Evolutionary conservation across 2,797 vertebrate genomes (phyloP).

Genomic region (Pachyuromys duprasi): DNA sequence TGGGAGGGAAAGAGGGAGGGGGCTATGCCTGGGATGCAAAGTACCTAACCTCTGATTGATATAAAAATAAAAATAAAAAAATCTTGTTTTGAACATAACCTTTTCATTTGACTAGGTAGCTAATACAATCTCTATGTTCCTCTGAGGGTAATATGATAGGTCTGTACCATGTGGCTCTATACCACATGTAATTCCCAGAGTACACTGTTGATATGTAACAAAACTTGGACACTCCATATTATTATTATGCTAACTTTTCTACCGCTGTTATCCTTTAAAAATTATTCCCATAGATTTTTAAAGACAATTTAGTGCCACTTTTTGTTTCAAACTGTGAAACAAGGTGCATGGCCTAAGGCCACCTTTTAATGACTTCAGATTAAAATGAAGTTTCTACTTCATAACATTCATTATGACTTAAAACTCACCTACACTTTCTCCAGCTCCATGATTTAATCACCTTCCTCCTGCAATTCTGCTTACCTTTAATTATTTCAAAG

Average conservation of each 20-base stretch:
- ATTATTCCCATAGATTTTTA: constrained; percentile 19
- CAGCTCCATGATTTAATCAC: constrained; percentile 29
- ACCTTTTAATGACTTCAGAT: constrained; percentile 56
- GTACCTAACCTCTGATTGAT: too few species aligned
- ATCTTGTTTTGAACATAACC: background rate
- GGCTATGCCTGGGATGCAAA: too few species aligned
- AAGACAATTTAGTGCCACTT: background rate
- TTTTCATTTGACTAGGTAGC: background rate
- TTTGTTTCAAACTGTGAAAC: constrained; percentile 62
- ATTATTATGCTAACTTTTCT: background rate
- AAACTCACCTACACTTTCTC: constrained; percentile 4
- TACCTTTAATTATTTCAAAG: constrained; percentile 58
- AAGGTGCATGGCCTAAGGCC: background rate
- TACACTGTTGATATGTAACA: background rate
- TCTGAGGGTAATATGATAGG: background rate
- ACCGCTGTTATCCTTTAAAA: background rate
- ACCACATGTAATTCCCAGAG: background rate
- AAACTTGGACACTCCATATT: background rate
- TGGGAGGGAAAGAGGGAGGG: too few species aligned
- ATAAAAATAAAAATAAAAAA: too few species aligned
- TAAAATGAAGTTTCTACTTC: constrained; percentile 32
- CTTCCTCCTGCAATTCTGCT: background rate
- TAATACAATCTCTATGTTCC: background rate
- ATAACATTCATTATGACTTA: constrained; percentile 36
- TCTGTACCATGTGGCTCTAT: background rate